phyloP scores from a whole-genome alignment of 1,140 invertebrate genomes.

The Diachasma alloeum region DNA sequence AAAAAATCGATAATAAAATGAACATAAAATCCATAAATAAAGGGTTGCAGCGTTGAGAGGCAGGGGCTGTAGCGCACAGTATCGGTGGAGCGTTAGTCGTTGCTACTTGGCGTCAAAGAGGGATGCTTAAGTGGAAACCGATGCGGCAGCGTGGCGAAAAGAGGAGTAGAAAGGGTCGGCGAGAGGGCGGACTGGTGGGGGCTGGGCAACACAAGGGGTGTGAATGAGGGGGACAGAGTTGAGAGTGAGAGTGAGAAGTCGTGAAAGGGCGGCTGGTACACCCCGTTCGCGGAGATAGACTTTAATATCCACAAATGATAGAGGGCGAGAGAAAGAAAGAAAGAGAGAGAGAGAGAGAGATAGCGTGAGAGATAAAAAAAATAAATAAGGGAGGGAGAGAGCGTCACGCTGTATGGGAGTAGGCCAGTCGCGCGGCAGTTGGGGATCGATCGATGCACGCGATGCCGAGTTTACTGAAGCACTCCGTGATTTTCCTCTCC shows the following conservation, averaged over 20 bases:
- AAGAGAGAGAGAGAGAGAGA: background rate
- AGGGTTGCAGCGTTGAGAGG: background rate
- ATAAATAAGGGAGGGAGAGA: background rate
- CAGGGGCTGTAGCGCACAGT: background rate
- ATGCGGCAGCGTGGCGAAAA: constrained; percentile 1
- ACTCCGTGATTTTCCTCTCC: constrained; percentile 14
- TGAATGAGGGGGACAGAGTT: background rate
- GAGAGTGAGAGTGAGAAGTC: background rate
- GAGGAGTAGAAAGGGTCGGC: background rate
- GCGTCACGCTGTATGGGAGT: background rate
- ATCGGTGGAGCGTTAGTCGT: background rate
- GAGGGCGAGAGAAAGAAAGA: background rate
- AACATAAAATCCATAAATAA: background rate
- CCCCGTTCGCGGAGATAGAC: background rate
- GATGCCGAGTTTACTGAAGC: constrained; percentile 19
- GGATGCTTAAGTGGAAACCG: constrained; percentile 27
- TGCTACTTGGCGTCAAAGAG: constrained; percentile 15
- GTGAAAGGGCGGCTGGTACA: background rate
- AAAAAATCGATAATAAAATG: background rate
- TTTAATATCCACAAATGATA: background rate
- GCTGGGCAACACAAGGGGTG: background rate
- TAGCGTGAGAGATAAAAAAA: background rate
- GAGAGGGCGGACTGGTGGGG: background rate
- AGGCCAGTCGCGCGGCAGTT: constrained; percentile 28
- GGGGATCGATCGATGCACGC: constrained; percentile 25